Evolutionary conservation across 2,113 vertebrate genomes (phyloP).

Genomic region (Pseudorectes ferrugineus): DNA sequence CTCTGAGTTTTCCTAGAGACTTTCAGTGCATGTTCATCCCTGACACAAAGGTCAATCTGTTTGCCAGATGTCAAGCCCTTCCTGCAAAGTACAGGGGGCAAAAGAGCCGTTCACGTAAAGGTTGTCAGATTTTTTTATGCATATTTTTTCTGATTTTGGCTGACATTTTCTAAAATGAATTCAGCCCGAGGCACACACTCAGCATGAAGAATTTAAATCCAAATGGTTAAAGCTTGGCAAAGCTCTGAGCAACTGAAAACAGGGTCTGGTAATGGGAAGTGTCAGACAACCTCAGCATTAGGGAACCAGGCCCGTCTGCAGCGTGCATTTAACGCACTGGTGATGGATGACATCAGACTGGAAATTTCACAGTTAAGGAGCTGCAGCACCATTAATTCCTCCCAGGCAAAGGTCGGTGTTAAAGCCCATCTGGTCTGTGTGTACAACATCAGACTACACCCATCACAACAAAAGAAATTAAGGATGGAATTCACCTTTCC

Average conservation of each 20-base stretch:
- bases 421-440: background rate
- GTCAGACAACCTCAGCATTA: constrained; percentile 39
- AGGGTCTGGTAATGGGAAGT: constrained; percentile 54
- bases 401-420: background rate
- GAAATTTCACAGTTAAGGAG: constrained; percentile 43
- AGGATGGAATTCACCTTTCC: background rate
- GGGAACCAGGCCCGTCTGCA: background rate
- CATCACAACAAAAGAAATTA: background rate
- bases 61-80: constrained; percentile 25
- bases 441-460: background rate
- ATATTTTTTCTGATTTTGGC: constrained; percentile 21
- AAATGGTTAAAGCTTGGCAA: constrained; percentile 38
- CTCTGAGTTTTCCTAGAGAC: background rate
- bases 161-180: constrained; percentile 37
- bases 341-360: constrained; percentile 43
- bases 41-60: background rate
- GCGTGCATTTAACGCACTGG: background rate
- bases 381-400: constrained; percentile 12
- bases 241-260: constrained; percentile 40
- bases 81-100: background rate
- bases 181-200: constrained; percentile 33
- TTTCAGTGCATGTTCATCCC: background rate
- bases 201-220: constrained; percentile 48
- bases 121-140: constrained; percentile 6
- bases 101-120: background rate